Base-by-base conservation (phyloP, 2,888 invertebrate species). In the Netelia virgata region DNA sequence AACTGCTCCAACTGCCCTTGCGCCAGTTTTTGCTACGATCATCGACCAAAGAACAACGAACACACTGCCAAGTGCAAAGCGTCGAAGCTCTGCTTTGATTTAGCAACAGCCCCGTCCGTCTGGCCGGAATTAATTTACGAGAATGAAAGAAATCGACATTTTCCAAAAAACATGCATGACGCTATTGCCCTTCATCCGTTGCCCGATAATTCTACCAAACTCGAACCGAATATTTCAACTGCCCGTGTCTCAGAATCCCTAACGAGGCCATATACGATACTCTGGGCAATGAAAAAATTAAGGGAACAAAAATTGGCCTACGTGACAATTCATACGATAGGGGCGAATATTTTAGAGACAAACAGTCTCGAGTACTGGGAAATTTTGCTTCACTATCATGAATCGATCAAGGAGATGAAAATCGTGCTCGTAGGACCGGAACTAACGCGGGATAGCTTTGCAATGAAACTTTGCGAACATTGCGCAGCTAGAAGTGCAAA, bases 291-390 rank as follows among this genome's bases (percentile, higher is more conserved):
- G 47, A 87, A 90, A 72, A 88, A 86, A 82, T 77, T 91, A 43
- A 73, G 88, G 20, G 82, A 83, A 61, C 57, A 59, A 0, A 36
- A 72, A 73, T 50, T 59, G 69, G n/a, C 69, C 69, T 28, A 41
- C 68, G 1, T 91, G 8, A 87, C 87, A n/a, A 76, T 94, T 55
- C 94, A 94, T 79, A 82, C 93, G 14, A 89, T 94, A 81, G 94
- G 92, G 14, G 92, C 93, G 0, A 91, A 91, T 82, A 78, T 87
- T 18, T 86, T 90, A 18, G 94, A 93, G 84, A 80, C 90, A 1
- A 83, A 88, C n/a, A 88, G 89, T 77, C 77, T 90, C 16, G 86
- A 87, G 73, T 83, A 89, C 70, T 93, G 93, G 91, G 93, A 93
- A 87, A 88, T 90, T 50, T 66, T 94, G 5, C 88, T 93, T 3